These are phyloP conservation scores for Notodonta dromedarius DNA, from an alignment of 2,888 invertebrate species.

Conservation along the genomic window DNA sequence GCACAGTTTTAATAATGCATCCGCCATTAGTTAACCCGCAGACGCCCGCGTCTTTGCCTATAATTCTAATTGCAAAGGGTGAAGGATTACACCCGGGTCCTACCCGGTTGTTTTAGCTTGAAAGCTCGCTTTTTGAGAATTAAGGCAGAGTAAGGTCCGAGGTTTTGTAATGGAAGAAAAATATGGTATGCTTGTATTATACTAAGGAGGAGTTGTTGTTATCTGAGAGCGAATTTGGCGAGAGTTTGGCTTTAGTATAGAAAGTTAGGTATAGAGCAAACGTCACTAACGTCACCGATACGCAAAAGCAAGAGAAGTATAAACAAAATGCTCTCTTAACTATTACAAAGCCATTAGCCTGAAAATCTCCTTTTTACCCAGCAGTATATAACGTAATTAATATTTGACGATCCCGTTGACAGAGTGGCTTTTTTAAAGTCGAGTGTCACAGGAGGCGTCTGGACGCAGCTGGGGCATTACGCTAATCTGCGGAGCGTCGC, in stretches of 20 bases:
- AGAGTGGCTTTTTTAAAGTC: conserved; percentile 75
- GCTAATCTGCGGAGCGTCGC: conserved; percentile 77
- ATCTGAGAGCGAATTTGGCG: too few species aligned
- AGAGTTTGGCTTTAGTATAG: too few species aligned
- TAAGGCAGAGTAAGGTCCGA: conserved; percentile 35
- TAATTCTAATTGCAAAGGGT: conserved; percentile 78
- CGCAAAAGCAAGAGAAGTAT: too few species aligned
- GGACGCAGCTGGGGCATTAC: conserved; percentile 73
- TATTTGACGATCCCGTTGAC: conserved; percentile 72
- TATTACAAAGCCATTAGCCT: conserved; percentile 66
- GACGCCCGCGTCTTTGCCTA: conserved; percentile 71
- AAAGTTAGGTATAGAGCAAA: too few species aligned
- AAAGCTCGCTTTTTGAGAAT: conserved; percentile 50
- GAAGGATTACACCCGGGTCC: conserved; percentile 71
- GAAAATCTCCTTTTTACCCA: conserved; percentile 53
- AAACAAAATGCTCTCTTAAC: conserved; percentile 17
- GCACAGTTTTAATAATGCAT: conserved; percentile 79
- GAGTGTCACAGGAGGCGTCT: conserved; percentile 67
- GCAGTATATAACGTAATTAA: conserved; percentile 66
- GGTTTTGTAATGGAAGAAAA: conserved; percentile 52
- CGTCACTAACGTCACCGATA: background rate
- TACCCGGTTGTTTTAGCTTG: conserved; percentile 56
- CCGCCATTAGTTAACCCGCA: conserved; percentile 81
- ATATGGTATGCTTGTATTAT: conserved; percentile 28
- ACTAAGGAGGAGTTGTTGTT: background rate